phyloP scores from a whole-genome alignment of 2,113 vertebrate genomes.

The Cichladusa arquata region DNA sequence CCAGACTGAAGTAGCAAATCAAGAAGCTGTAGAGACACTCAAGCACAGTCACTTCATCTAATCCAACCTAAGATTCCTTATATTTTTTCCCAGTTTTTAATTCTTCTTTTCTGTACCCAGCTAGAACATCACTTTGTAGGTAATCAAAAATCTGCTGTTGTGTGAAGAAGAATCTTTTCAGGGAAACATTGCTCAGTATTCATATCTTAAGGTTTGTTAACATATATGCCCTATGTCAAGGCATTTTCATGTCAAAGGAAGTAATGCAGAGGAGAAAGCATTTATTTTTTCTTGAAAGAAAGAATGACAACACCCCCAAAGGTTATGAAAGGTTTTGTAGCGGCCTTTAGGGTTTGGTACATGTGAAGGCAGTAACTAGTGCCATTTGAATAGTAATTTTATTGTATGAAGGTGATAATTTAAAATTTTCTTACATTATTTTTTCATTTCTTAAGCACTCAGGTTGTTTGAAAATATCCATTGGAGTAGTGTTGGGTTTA shows the following conservation, averaged over 20 bases:
- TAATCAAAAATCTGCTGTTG: not conserved
- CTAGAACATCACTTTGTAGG: not conserved
- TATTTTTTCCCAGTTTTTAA: not conserved
- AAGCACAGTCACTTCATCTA: not conserved
- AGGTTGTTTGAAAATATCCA: not conserved
- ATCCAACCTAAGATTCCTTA: not conserved
- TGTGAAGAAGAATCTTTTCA: not conserved
- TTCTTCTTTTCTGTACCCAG: not conserved
- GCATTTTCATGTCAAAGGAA: not conserved
- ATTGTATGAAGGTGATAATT: not conserved
- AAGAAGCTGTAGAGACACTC: not conserved
- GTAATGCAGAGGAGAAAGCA: not conserved
- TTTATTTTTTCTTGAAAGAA: not conserved
- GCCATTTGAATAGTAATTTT: not conserved
- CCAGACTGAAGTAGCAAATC: not conserved
- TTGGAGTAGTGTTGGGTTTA: not conserved
- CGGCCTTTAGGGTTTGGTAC: not conserved
- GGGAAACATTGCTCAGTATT: not conserved
- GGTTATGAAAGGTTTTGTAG: not conserved
- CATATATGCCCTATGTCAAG: fast-evolving
- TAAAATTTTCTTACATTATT: not conserved
- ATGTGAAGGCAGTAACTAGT: not conserved
- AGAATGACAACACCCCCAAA: not conserved
- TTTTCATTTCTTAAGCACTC: not conserved
- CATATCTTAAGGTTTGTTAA: not conserved